phyloP scores from a whole-genome alignment of 2,797 vertebrate species.

The Spinibarbus caldwelli region DNA sequence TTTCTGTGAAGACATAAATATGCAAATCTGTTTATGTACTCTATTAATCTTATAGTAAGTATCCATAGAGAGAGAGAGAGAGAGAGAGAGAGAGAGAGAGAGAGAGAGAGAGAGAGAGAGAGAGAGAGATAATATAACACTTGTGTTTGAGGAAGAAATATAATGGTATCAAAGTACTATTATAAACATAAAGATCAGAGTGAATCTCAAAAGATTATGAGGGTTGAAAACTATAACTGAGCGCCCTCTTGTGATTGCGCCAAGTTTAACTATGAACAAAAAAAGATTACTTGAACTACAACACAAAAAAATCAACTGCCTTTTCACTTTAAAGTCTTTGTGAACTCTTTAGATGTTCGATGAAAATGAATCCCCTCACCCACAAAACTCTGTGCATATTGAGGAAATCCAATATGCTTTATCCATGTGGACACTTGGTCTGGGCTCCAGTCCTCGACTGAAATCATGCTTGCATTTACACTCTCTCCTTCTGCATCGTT shows the following conservation, averaged over 20 bases:
- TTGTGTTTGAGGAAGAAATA: not conserved
- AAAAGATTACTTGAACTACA: not conserved
- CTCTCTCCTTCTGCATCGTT: slow-evolving; percentile 13
- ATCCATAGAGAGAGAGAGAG: no score
- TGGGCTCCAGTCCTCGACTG: slow-evolving; percentile 56
- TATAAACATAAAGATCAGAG: not conserved
- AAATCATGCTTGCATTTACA: slow-evolving; percentile 41
- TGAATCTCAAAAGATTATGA: not conserved
- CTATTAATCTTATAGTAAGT: no score
- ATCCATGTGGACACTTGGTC: slow-evolving; percentile 59
- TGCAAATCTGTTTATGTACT: not conserved
- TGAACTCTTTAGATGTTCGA: not conserved
- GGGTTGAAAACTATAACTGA: not conserved
- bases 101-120: no score
- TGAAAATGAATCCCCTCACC: slow-evolving; percentile 47
- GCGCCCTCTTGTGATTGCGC: slow-evolving; percentile 47
- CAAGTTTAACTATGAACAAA: not conserved
- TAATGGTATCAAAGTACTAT: not conserved
- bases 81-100: no score
- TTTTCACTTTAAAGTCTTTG: not conserved
- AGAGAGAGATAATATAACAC: not conserved
- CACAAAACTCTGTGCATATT: slow-evolving; percentile 54
- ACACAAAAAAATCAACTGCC: not conserved
- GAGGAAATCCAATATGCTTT: slow-evolving; percentile 57
- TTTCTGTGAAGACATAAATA: slow-evolving; percentile 54